Conservation (phyloP, 2,888 invertebrate genomes). For the Deilephila elpenor region DNA sequence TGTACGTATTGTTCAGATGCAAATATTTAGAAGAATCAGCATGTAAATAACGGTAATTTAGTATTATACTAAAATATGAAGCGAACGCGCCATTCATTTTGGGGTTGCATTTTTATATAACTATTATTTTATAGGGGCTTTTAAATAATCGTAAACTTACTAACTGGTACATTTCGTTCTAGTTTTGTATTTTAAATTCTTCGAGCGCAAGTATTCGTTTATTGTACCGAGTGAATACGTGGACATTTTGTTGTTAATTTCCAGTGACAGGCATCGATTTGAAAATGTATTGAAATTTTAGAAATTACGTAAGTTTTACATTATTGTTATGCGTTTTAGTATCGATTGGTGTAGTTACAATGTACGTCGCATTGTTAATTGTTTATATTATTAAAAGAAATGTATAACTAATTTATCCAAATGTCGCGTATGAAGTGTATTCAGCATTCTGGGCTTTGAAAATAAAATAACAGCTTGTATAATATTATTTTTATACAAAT, state of each 20-base stretch:
- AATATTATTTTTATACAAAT: conserved; percentile 58
- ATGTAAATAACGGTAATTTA: conserved; percentile 79
- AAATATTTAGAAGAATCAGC: conserved; percentile 83
- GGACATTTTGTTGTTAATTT: conserved; percentile 18
- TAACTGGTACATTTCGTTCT: neutral
- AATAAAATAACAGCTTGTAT: conserved; percentile 62
- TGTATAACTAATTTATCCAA: conserved; percentile 39
- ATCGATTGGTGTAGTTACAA: conserved; percentile 21
- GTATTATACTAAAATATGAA: conserved; percentile 56
- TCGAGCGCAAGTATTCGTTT: neutral
- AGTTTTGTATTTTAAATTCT: conserved; percentile 14
- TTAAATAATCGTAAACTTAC: conserved; percentile 35
- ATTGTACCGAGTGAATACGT: neutral
- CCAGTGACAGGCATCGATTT: conserved; percentile 15
- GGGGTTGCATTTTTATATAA: conserved; percentile 74
- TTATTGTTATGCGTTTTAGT: conserved; percentile 20
- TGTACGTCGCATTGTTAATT: conserved; percentile 26
- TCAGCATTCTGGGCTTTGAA: conserved; percentile 36
- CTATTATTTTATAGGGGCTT: conserved; percentile 62
- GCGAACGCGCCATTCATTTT: conserved; percentile 58
- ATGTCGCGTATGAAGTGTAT: conserved; percentile 39
- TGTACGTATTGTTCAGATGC: conserved; percentile 84
- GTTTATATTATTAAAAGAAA: conserved; percentile 24
- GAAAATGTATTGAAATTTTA: conserved; percentile 19
- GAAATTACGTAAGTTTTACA: conserved; percentile 12